Percentiles rank a stretch among this genome's conserved stretches.
These are phyloP conservation scores for Dermatemys mawii DNA, from an alignment of 2,113 vertebrate species.

Conservation along the genomic window DNA sequence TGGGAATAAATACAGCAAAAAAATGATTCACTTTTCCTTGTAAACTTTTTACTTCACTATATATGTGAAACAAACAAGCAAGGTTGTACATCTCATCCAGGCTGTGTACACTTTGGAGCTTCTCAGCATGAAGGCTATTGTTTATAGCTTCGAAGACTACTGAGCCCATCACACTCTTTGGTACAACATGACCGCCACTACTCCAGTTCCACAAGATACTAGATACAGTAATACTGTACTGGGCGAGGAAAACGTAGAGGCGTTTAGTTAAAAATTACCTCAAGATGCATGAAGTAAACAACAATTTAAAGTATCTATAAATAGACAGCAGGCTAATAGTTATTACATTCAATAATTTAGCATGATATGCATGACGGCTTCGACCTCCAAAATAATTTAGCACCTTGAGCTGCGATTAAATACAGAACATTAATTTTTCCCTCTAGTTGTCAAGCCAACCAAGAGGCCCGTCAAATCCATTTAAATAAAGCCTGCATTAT, in stretches of 20 bases:
- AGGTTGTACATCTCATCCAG: background rate
- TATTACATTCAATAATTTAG: slow-evolving; percentile 81
- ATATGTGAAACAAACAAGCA: slow-evolving; percentile 5
- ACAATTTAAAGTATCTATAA: slow-evolving; percentile 60
- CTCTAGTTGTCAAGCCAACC: slow-evolving; percentile 83
- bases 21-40: background rate
- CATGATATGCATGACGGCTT: slow-evolving; percentile 78
- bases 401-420: slow-evolving; percentile 80
- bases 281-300: slow-evolving; percentile 75
- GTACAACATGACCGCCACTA: background rate
- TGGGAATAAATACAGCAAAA: background rate
- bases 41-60: background rate
- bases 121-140: background rate
- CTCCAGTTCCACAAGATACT: background rate
- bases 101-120: background rate
- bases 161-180: background rate
- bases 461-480: slow-evolving; percentile 79
- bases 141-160: background rate
- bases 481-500: slow-evolving; percentile 84
- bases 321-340: slow-evolving; percentile 76
- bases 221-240: background rate
- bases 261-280: slow-evolving; percentile 64
- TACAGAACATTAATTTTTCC: slow-evolving; percentile 84
- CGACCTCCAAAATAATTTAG: slow-evolving; percentile 84
- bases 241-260: slow-evolving; percentile 2